phyloP scores from a whole-genome alignment of 2,888 invertebrate species.

The Bursaphelenchus okinawaensis region DNA sequence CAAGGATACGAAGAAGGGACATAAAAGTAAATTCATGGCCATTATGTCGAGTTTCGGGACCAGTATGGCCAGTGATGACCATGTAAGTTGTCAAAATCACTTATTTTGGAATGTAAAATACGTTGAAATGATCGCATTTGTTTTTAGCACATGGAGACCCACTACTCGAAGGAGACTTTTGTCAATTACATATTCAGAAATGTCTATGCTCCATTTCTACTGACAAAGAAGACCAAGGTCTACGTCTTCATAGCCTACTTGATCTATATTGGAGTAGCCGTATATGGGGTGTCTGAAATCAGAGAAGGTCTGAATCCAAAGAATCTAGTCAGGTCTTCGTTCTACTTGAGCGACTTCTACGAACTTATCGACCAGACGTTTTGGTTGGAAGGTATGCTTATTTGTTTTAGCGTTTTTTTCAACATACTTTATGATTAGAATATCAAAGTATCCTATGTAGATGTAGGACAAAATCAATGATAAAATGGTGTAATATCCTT shows the following conservation, averaged over 20 bases:
- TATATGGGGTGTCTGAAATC: slow-evolving; percentile 43
- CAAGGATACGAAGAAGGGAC: slow-evolving; percentile 3
- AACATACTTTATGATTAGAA: too few species aligned
- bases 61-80: slow-evolving; percentile 19
- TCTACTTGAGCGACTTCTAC: slow-evolving; percentile 54
- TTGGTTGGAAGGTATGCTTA: slow-evolving; percentile 49
- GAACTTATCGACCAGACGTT: slow-evolving; percentile 54
- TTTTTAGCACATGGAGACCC: slow-evolving; percentile 27
- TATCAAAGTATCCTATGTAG: too few species aligned
- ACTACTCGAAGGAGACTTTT: slow-evolving; percentile 46
- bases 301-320: slow-evolving; percentile 37
- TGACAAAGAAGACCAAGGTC: slow-evolving; percentile 35
- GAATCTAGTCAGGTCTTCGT: slow-evolving; percentile 41
- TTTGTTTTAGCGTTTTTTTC: neutral
- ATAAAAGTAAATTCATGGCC: neutral
- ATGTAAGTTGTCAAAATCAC: slow-evolving; percentile 20
- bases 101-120: neutral
- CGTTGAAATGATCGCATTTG: neutral
- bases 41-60: slow-evolving; percentile 9
- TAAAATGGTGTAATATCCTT: neutral
- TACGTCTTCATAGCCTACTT: slow-evolving; percentile 31
- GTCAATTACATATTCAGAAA: slow-evolving; percentile 54
- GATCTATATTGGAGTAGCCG: slow-evolving; percentile 42
- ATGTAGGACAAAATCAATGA: too few species aligned
- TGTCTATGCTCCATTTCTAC: slow-evolving; percentile 51